Base-by-base conservation (phyloP, 2,797 vertebrate species). In the Sylvia borin region DNA sequence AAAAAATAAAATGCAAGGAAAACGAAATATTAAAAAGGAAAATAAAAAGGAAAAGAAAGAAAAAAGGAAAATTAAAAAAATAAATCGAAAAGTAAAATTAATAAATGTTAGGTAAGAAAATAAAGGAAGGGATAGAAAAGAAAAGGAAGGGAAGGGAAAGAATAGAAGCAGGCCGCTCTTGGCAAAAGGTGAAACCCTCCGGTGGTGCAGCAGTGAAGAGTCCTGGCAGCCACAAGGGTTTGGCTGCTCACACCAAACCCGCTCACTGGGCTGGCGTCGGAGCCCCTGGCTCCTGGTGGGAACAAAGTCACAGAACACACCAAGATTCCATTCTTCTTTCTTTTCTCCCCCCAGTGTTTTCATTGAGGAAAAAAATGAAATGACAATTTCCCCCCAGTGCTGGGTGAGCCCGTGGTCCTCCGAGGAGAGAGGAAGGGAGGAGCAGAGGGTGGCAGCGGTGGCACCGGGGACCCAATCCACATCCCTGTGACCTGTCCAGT, bases 271-370 rank as follows among this genome's bases (percentile, higher is more conserved):
- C 54, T 0, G 16, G 88, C 82, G 54, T 27, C 6, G 0, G n/a
- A 74, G 50, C 61, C 83, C 8, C 65, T 1, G 3, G 2, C 57
- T n/a, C 48, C 34, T 10, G 25, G 45, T 26, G 66, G 34, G 20
- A 55, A 17, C 55, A 45, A 16, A 11, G 16, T 24, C 70, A 27
- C 15, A 2, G 32, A 78, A 31, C 0, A 0, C 57, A 25, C 48
- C 17, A 0, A 60, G 26, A 74, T 15, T 36, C 25, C 8, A 0
- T 3, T 12, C 5, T 55, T 24, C 0, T 2, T 5, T 24, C 21
- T 27, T 21, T 47, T 31, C 7, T 10, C 2, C 3, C 3, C 22
- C 16, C 11, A 1, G 7, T 7, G 19, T 78, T 72, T 16, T 5
- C 29, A 5, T 21, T 8, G 18, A 40, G 32, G 2, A 27, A 29